phyloP scores from a whole-genome alignment of 37 sponge, comb jelly and placozoan species.

The Dysidea cf. avara region DNA sequence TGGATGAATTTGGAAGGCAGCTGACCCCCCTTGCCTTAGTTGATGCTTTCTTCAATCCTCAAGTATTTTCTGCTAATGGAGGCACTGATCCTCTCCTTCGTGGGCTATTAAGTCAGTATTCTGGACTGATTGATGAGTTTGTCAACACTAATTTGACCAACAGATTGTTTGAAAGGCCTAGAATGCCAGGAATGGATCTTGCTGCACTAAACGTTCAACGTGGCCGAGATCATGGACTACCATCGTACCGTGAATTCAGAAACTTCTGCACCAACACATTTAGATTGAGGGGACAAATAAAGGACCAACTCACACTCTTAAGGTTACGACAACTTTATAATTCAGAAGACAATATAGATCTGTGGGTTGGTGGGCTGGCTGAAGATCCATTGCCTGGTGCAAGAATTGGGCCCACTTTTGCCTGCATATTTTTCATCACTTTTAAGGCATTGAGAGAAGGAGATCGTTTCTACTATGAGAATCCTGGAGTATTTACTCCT shows the following conservation, averaged over 20 bases:
- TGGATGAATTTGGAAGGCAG: constrained; percentile 53
- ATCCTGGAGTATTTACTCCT: constrained; percentile 75
- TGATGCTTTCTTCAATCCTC: constrained; percentile 48
- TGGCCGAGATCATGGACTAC: constrained; percentile 88
- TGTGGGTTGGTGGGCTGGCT: constrained; percentile 76
- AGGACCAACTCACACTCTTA: constrained; percentile 20
- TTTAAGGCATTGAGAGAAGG: constrained; percentile 80
- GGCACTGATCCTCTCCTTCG: constrained; percentile 79
- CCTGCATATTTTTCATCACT: constrained; percentile 84
- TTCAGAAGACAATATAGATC: constrained; percentile 51
- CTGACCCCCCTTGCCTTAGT: constrained; percentile 5
- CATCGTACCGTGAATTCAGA: constrained; percentile 63
- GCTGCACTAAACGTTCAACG: constrained; percentile 87
- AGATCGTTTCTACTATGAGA: constrained; percentile 87
- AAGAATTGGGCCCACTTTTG: constrained; percentile 79
- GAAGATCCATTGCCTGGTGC: constrained; percentile 67
- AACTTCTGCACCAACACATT: constrained; percentile 59
- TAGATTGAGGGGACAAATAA: constrained; percentile 8
- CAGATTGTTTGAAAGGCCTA: constrained; percentile 48
- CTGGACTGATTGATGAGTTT: constrained; percentile 75
- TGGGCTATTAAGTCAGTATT: constrained; percentile 46
- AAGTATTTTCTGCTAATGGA: constrained; percentile 24
- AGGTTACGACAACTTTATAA: constrained; percentile 59
- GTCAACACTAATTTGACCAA: constrained; percentile 60
- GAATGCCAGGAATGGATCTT: constrained; percentile 58